phyloP scores from a whole-genome alignment of 1,140 invertebrate genomes.

The Pararge aegeria region DNA sequence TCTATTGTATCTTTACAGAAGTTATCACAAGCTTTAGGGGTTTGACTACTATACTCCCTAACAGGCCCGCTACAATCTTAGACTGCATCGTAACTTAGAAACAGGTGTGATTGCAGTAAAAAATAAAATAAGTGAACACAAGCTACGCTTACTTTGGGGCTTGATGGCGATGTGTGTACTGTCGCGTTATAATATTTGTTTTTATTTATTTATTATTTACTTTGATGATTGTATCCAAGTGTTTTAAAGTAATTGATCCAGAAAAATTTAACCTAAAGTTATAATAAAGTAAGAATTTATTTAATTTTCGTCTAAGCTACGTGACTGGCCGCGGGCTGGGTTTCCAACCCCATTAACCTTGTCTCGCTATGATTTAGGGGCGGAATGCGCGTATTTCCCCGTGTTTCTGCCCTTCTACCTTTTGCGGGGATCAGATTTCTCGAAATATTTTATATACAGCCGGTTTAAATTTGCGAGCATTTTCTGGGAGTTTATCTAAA shows the following conservation, averaged over 20 bases:
- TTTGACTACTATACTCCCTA: too few relatives aligned
- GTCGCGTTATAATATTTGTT: too few relatives aligned
- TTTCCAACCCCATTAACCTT: conserved; percentile 67
- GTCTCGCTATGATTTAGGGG: conserved; percentile 65
- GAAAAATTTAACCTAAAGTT: conserved; percentile 23
- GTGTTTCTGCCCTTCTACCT: conserved; percentile 42
- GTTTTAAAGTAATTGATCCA: background rate
- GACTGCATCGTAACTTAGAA: too few relatives aligned
- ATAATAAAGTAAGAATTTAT: conserved; percentile 54
- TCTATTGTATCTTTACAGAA: too few relatives aligned
- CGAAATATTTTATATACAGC: conserved; percentile 38
- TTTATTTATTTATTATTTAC: too few relatives aligned
- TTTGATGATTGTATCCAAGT: too few relatives aligned
- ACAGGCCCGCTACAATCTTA: too few relatives aligned
- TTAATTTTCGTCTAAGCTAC: conserved; percentile 60
- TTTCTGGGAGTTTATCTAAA: background rate
- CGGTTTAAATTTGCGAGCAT: background rate
- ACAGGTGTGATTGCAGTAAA: too few relatives aligned
- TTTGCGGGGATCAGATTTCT: conserved; percentile 53
- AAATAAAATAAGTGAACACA: too few relatives aligned
- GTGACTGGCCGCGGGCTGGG: conserved; percentile 51
- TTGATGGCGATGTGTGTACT: too few relatives aligned
- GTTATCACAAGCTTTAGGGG: too few relatives aligned
- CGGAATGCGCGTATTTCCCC: conserved; percentile 54
- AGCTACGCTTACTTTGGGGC: too few relatives aligned